Base-by-base conservation (phyloP, 2,888 invertebrate species). In the Nymphalis c-album region DNA sequence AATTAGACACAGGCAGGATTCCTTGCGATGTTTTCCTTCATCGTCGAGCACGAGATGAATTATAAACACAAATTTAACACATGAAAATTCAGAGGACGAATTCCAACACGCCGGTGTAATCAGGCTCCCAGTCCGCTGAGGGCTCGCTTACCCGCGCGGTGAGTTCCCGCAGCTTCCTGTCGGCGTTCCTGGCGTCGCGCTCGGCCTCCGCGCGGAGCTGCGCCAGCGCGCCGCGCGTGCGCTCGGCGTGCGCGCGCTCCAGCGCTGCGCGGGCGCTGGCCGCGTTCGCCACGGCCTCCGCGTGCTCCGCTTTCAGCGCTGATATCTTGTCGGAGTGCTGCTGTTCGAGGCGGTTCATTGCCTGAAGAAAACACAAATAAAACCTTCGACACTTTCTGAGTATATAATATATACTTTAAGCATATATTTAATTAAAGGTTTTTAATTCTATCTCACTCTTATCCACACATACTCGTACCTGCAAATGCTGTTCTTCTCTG, bases 81-180 rank as follows among this genome's bases (percentile, higher is more conserved):
- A 22, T 22, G 22, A 22, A n/a, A 22, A 22, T 22, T 22, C 22
- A 22, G 22, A n/a, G n/a, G n/a, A n/a, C n/a, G n/a, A n/a, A n/a
- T n/a, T n/a, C n/a, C n/a, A n/a, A n/a, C n/a, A n/a, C n/a, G n/a
- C n/a, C n/a, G n/a, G n/a, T n/a, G n/a, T n/a, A n/a, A n/a, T 3
- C 26, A 26, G 26, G 26, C 26, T 40, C 8, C 1, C 40, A 40
- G 8, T 35, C 8, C 10, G 2, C 13, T 8, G 40, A 40, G 13
- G 1, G 7, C 7, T 7, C 35, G 31, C 82, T 81, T 40, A 88
- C 91, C 80, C 85, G 83, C 5, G 83, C 80, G 18, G 83, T 85
- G 3, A 90, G 81, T 55, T 91, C 91, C 17, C 90, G 67, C 0
- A 91, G 81, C 68, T 86, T 90, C 68, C 90, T 77, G 17, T 91